Evolutionary conservation across 2,797 vertebrate genomes (phyloP), one percentile per base, ranked within the genome.

Genomic region (Rhinogobio ventralis): DNA sequence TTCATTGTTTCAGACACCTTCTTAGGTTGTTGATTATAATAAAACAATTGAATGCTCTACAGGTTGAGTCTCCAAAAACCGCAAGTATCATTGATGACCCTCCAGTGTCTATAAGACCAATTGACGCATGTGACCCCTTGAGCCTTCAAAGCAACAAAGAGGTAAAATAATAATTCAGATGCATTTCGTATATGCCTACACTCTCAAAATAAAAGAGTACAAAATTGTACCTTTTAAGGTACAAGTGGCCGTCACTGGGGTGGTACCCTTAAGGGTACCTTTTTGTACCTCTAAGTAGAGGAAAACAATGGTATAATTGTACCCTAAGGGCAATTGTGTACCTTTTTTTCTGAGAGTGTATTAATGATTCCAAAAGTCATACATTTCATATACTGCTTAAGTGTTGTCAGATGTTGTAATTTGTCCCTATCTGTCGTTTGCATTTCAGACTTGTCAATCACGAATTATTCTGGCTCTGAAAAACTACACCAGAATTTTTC

Each of bases 41-140:
- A 82, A 53, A 25, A 9, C 33, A 45, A 28, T 76, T 23, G 46
- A 36, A 20, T 81, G 14, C 14, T 67, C 19, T 67, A 45, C 83
- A 90, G 90, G 86, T 87, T 5, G 71, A 85, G 30, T 60, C 13
- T 33, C 25, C 68, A 36, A 87, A 53, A 33, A 74, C 74, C 8
- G 2, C 79, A 20, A 20, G 15, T 0, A 3, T 8, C 25, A 83
- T 93, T 82, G 2, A 10, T 45, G 86, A 25, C 4, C 9, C 57
- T 0, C 85, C 87, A 20, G 53, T 20, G 9, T 92, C 93, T 92
- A 91, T 95, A 51, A 85, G 93, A 0, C 66, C 90, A 0, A 66
- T 81, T 46, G 95, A 95, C 20, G 81, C 85, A 73, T 96, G 95
- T 66, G 91, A 94, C 45, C 95, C 95, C 0, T 85, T 11, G 20